These are phyloP conservation scores for Mimachlamys varia DNA, from an alignment of 2,888 invertebrate genomes.

Conservation along the genomic window DNA sequence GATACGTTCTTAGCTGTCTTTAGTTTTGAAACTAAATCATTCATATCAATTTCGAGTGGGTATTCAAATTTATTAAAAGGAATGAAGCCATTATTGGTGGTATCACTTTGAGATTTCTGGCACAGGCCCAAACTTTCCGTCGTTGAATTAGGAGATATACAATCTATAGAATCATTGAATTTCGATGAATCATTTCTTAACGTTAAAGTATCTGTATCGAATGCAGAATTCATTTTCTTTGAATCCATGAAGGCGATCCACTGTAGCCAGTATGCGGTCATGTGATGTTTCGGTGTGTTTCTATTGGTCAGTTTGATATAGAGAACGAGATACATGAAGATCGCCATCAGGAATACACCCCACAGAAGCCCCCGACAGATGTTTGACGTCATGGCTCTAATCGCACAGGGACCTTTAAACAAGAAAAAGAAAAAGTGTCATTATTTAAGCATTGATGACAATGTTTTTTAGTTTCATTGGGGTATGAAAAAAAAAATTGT, in stretches of 20 bases:
- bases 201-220: no score
- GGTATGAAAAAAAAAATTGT: no score
- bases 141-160: neutral
- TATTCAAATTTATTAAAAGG: slow-evolving; percentile 1
- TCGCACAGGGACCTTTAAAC: neutral
- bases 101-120: neutral
- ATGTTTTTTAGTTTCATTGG: no score
- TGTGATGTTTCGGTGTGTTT: neutral
- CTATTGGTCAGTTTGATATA: neutral
- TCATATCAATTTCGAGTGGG: slow-evolving; percentile 6
- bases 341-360: neutral
- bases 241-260: neutral
- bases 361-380: neutral
- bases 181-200: neutral
- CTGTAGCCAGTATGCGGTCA: slow-evolving; percentile 9
- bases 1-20: neutral
- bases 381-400: neutral
- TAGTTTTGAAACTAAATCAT: neutral
- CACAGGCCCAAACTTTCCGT: neutral
- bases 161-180: neutral
- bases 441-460: no score
- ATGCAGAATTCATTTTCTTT: neutral
- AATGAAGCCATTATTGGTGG: neutral
- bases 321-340: neutral
- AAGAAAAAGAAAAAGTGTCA: neutral